phyloP scores from a whole-genome alignment of 2,113 vertebrate genomes.

The Oryzias celebensis region DNA sequence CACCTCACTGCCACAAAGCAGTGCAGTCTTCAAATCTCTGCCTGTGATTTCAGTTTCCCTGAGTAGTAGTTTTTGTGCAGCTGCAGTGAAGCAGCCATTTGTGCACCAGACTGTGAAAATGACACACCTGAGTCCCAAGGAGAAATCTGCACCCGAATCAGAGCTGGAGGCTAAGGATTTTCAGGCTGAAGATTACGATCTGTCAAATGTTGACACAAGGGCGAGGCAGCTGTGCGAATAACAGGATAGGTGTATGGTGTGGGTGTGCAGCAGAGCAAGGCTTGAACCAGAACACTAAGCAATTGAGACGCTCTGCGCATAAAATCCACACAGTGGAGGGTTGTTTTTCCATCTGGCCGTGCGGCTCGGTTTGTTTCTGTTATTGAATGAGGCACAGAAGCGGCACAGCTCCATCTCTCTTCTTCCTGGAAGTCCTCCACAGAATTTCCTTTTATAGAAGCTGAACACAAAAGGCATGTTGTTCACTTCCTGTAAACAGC shows the following conservation, averaged over 20 bases:
- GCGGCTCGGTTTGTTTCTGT: constrained; percentile 1
- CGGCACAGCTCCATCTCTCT: constrained; percentile 42
- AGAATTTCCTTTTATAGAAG: constrained; percentile 82
- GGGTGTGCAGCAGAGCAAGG: constrained; percentile 41
- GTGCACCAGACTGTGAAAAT: background rate
- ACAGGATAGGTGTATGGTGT: constrained; percentile 63
- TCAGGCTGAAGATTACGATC: constrained; percentile 33
- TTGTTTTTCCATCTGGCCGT: constrained; percentile 7
- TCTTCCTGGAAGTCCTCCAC: constrained; percentile 74
- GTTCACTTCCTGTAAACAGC: constrained; percentile 82
- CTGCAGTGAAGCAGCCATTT: background rate
- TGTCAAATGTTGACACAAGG: constrained; percentile 42
- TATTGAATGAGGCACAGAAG: constrained; percentile 40
- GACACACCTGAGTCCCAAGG: constrained; percentile 9
- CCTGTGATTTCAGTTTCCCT: constrained; percentile 4
- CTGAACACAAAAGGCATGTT: constrained; percentile 75
- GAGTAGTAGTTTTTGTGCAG: background rate
- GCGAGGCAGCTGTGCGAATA: constrained; percentile 54
- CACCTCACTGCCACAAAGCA: background rate
- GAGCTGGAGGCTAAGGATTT: background rate
- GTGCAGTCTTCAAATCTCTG: constrained; percentile 8
- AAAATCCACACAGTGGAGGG: background rate
- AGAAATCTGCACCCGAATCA: background rate
- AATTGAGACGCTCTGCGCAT: constrained; percentile 21
- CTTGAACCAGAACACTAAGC: constrained; percentile 36